A percentile compares a stretch with the other conserved stretches of the same genome.
These are phyloP conservation scores for Phrixothrix hirtus DNA, from an alignment of 2,888 invertebrate genomes.

Conservation along the genomic window DNA sequence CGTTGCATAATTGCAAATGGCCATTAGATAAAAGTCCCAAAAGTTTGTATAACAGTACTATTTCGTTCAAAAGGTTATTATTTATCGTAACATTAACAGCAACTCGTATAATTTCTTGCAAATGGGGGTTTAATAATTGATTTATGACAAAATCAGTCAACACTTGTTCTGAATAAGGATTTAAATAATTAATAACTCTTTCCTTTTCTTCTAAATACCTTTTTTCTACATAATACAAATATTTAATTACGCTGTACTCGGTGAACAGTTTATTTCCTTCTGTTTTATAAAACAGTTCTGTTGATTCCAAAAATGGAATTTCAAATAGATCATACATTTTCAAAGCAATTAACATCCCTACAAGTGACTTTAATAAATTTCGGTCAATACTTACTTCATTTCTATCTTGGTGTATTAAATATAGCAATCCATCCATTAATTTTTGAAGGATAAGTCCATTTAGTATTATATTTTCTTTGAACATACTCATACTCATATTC, in stretches of 20 bases:
- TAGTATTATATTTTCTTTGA: slow-evolving; percentile 86
- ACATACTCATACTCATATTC: slow-evolving; percentile 93
- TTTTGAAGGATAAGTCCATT: slow-evolving; percentile 82
- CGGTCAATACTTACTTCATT: slow-evolving; percentile 86
- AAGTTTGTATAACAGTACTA: slow-evolving; percentile 84
- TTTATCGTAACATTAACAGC: slow-evolving; percentile 86
- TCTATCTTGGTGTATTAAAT: slow-evolving; percentile 87
- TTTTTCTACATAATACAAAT: slow-evolving; percentile 79
- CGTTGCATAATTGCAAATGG: slow-evolving; percentile 77
- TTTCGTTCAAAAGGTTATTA: slow-evolving; percentile 80
- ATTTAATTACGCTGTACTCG: slow-evolving; percentile 81
- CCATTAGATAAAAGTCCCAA: slow-evolving; percentile 88
- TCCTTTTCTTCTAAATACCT: slow-evolving; percentile 89
- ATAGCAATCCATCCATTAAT: slow-evolving; percentile 85
- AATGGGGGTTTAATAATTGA: slow-evolving; percentile 85
- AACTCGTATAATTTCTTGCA: slow-evolving; percentile 83
- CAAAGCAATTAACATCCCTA: slow-evolving; percentile 91
- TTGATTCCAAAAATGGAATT: slow-evolving; percentile 82
- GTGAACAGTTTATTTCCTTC: slow-evolving; percentile 89
- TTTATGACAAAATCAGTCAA: slow-evolving; percentile 86
- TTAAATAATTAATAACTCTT: slow-evolving; percentile 84
- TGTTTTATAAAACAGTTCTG: slow-evolving; percentile 84
- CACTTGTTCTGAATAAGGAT: slow-evolving; percentile 83
- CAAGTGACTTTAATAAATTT: slow-evolving; percentile 83
- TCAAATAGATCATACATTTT: slow-evolving; percentile 89